Percentiles rank a stretch among this genome's conserved stretches.
Evolutionary conservation across 2,888 invertebrate genomes (phyloP).

Genomic region (Thera obeliscata): DNA sequence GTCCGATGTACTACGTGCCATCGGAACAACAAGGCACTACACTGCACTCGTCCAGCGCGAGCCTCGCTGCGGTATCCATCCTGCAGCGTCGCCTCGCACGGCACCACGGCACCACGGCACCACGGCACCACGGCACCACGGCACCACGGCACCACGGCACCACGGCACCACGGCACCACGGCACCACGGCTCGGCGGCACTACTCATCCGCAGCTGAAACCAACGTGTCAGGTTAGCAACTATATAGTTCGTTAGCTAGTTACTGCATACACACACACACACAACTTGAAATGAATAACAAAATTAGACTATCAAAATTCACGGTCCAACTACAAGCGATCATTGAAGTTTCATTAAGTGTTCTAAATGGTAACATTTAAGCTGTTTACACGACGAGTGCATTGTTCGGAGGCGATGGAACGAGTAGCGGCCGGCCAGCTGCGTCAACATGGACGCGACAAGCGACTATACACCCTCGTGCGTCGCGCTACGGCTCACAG

Average conservation of each 20-base stretch:
- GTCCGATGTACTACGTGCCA: no score
- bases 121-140: no score
- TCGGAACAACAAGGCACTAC: no score
- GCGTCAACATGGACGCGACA: conserved; percentile 21
- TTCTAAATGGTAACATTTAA: conserved; percentile 68
- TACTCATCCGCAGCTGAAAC: neutral
- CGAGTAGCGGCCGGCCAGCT: conserved; percentile 37
- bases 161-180: neutral
- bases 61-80: no score
- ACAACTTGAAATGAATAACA: neutral
- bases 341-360: conserved; percentile 56
- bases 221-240: neutral
- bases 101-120: no score
- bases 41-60: no score
- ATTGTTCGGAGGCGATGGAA: conserved; percentile 61
- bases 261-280: no score
- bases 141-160: no score
- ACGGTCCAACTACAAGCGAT: conserved; percentile 9
- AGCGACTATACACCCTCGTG: neutral
- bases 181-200: neutral
- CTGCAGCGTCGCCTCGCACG: no score
- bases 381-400: conserved; percentile 70
- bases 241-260: no score
- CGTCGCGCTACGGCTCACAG: neutral
- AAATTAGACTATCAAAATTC: conserved; percentile 11